Percentiles rank a stretch among this genome's conserved stretches.
Evolutionary conservation across 37 sponge, comb jelly and placozoan genomes (phyloP).

Genomic region (Eunapius fragilis): DNA sequence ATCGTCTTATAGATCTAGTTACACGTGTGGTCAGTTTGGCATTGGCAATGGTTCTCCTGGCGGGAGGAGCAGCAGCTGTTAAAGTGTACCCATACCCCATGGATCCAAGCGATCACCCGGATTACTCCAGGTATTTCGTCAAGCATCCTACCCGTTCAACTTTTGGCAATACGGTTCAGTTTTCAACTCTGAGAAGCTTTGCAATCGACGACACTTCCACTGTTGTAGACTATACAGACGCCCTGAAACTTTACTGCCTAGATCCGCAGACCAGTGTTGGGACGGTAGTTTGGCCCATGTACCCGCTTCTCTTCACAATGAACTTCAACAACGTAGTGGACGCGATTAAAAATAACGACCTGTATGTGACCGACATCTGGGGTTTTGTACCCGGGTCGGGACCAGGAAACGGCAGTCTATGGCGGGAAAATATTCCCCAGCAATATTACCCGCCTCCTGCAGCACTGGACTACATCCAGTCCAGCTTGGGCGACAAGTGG

Average conservation of each 20-base stretch:
- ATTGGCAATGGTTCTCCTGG: neutral
- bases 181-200: slow-evolving; percentile 35
- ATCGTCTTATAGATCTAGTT: neutral
- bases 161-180: slow-evolving; percentile 31
- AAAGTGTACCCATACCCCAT: slow-evolving; percentile 30
- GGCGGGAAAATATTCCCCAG: slow-evolving; percentile 6
- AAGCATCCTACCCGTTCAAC: slow-evolving; percentile 15
- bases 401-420: slow-evolving; percentile 8
- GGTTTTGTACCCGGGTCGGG: slow-evolving; percentile 44
- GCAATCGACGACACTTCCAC: neutral
- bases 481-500: slow-evolving; percentile 33
- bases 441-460: slow-evolving; percentile 34
- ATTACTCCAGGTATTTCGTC: slow-evolving; percentile 43
- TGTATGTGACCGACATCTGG: slow-evolving; percentile 42
- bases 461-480: slow-evolving; percentile 37
- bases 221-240: slow-evolving; percentile 30
- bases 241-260: slow-evolving; percentile 30
- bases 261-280: slow-evolving; percentile 47
- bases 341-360: slow-evolving; percentile 9
- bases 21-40: too few species aligned
- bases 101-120: slow-evolving; percentile 50
- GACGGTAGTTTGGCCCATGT: slow-evolving; percentile 35
- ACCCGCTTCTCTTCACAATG: slow-evolving; percentile 28
- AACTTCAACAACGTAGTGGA: slow-evolving; percentile 48
- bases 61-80: slow-evolving; percentile 2